phyloP scores from a whole-genome alignment of 2,888 invertebrate genomes.

The Erebia palarica region DNA sequence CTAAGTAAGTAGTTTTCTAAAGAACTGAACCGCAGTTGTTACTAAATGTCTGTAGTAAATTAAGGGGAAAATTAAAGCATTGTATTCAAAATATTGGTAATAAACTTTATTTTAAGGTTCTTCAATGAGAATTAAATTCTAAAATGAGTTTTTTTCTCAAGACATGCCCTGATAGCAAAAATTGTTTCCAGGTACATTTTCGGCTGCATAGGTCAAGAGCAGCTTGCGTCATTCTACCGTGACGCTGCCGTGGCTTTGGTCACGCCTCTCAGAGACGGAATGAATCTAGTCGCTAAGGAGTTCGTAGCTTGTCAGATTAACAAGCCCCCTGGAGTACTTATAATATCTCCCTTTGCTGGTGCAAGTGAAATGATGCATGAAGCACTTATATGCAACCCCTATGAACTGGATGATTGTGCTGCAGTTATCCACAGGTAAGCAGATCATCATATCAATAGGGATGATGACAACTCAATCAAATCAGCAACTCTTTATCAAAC shows the following conservation, averaged over 20 bases:
- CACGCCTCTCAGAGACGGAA: constrained; percentile 93
- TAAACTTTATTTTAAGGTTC: too few relatives aligned
- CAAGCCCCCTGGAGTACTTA: constrained; percentile 91
- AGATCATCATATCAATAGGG: not conserved
- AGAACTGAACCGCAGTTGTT: too few relatives aligned
- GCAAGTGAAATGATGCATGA: constrained; percentile 97
- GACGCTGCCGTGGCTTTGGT: constrained; percentile 94
- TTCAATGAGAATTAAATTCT: too few relatives aligned
- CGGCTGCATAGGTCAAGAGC: constrained; percentile 93
- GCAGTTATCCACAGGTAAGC: constrained; percentile 89
- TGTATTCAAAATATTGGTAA: too few relatives aligned
- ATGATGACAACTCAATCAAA: too few relatives aligned
- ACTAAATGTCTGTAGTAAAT: too few relatives aligned
- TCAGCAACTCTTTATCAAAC: too few relatives aligned
- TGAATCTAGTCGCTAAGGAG: constrained; percentile 96
- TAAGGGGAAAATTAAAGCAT: too few relatives aligned
- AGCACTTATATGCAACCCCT: constrained; percentile 94
- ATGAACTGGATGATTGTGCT: constrained; percentile 93
- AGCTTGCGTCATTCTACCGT: constrained; percentile 92
- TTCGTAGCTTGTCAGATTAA: constrained; percentile 96
- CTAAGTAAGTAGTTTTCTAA: too few relatives aligned
- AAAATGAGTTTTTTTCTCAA: too few relatives aligned
- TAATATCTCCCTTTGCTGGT: constrained; percentile 95
- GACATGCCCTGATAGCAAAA: too few relatives aligned
- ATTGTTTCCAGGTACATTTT: constrained; percentile 86